Conservation (phyloP, 2,113 vertebrate species). For the Pionites leucogaster region DNA sequence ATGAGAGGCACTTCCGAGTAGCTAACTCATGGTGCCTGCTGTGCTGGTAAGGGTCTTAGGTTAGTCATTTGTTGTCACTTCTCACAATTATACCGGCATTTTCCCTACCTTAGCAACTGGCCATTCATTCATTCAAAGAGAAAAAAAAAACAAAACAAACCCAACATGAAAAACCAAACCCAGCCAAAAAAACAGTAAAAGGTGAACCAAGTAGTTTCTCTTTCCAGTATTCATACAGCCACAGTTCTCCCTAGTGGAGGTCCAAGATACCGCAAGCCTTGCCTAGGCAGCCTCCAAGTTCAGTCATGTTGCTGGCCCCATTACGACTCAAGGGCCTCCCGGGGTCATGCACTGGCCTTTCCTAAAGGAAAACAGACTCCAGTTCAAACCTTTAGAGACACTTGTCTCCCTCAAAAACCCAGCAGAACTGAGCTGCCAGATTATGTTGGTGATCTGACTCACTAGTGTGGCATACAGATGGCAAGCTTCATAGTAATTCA, state of each 20-base stretch:
- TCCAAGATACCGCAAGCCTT: constrained; percentile 34
- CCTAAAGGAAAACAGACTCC: constrained; percentile 10
- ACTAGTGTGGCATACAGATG: background rate
- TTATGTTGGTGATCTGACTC: background rate
- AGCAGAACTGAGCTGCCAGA: background rate
- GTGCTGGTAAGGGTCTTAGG: background rate
- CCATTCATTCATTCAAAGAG: background rate
- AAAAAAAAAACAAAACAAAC: background rate
- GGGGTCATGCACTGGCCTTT: background rate
- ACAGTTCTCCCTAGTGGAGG: constrained; percentile 69
- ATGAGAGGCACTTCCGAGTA: background rate
- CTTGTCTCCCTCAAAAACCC: background rate
- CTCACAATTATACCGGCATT: background rate
- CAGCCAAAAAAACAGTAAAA: background rate
- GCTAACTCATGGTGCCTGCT: background rate
- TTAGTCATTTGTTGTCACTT: background rate
- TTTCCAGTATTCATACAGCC: constrained; percentile 50
- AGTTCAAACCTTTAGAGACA: background rate
- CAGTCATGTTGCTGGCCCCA: background rate
- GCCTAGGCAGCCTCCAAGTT: background rate
- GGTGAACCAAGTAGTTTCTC: background rate
- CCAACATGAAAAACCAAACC: background rate
- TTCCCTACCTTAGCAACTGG: background rate
- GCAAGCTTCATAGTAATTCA: background rate
- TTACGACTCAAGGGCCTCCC: background rate